Conservation (phyloP, 1,140 invertebrate species). For the Psilanteris sp. region DNA sequence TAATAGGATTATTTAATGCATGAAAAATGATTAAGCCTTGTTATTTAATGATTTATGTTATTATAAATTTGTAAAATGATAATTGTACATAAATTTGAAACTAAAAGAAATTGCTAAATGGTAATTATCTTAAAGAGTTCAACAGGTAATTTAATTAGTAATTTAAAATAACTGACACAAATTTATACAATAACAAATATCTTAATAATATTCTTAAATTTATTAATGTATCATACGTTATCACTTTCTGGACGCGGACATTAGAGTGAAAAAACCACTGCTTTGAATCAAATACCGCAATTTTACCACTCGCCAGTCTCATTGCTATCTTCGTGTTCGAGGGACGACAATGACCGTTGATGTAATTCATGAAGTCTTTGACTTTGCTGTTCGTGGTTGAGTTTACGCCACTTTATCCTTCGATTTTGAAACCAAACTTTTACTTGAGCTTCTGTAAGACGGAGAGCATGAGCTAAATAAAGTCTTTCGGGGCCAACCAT, state of each 20-base stretch:
- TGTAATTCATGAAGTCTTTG: slow-evolving; percentile 89
- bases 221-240: slow-evolving; percentile 25
- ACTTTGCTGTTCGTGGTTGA: slow-evolving; percentile 94
- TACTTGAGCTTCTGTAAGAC: slow-evolving; percentile 94
- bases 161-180: slow-evolving; percentile 9
- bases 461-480: slow-evolving; percentile 91
- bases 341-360: slow-evolving; percentile 76
- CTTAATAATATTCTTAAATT: slow-evolving; percentile 10
- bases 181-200: slow-evolving; percentile 18
- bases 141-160: too few relatives aligned
- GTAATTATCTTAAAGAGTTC: too few relatives aligned
- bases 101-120: too few relatives aligned
- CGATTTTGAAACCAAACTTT: slow-evolving; percentile 99
- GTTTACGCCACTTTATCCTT: slow-evolving; percentile 97
- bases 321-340: slow-evolving; percentile 76
- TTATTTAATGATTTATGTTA: too few relatives aligned
- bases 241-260: slow-evolving; percentile 34
- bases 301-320: slow-evolving; percentile 75
- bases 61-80: too few relatives aligned
- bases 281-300: slow-evolving; percentile 1
- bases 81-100: too few relatives aligned
- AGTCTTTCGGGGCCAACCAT: slow-evolving; percentile 96
- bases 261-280: slow-evolving; percentile 39
- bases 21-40: too few relatives aligned
- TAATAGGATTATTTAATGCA: too few relatives aligned